Percentiles rank a stretch among this genome's conserved stretches.
phyloP scores from a whole-genome alignment of 2,888 invertebrate genomes.

The Andrena hattorfiana region DNA sequence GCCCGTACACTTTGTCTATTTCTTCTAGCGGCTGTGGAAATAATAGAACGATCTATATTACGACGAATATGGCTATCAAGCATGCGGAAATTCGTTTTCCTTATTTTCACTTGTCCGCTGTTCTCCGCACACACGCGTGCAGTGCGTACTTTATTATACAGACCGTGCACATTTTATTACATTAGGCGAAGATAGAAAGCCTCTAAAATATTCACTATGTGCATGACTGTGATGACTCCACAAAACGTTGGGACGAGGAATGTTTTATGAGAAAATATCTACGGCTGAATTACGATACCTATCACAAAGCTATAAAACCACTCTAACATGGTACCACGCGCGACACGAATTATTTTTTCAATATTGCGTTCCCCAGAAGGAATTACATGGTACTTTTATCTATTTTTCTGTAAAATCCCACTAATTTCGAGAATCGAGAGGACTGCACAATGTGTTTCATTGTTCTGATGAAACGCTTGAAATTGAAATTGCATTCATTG shows the following conservation, averaged over 20 bases:
- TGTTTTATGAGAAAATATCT: slow-evolving; percentile 26
- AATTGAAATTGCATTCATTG: too few relatives aligned
- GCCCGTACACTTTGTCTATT: neutral
- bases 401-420: neutral
- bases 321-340: neutral
- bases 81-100: neutral
- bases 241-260: slow-evolving; percentile 6
- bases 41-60: neutral
- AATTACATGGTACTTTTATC: neutral
- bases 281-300: slow-evolving; percentile 21
- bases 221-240: slow-evolving; percentile 2
- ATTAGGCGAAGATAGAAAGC: slow-evolving; percentile 31
- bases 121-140: neutral
- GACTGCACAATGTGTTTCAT: too few relatives aligned
- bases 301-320: slow-evolving; percentile 12
- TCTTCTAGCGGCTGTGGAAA: neutral
- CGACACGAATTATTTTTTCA: neutral
- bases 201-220: slow-evolving; percentile 29
- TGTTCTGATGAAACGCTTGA: too few relatives aligned
- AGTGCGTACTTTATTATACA: slow-evolving; percentile 12
- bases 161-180: neutral
- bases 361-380: neutral
- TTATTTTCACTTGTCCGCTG: slow-evolving; percentile 4
- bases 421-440: neutral
- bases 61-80: neutral